These are phyloP conservation scores for Brachionus rubens DNA, from an alignment of 1,140 invertebrate genomes.

Conservation along the genomic window DNA sequence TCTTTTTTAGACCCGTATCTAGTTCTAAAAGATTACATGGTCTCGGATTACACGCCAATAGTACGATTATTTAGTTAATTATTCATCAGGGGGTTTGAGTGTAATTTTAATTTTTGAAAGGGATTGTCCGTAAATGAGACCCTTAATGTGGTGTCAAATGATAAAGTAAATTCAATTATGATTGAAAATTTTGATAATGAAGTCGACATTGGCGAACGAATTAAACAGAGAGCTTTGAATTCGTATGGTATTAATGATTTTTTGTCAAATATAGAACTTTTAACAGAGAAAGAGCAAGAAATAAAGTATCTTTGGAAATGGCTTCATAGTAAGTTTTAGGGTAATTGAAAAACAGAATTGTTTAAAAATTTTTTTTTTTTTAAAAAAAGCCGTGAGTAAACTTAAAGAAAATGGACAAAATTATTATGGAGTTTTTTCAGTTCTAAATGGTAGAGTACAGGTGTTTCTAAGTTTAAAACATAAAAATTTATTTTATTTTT, in stretches of 20 bases:
- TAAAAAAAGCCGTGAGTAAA: not conserved
- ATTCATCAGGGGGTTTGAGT: not conserved
- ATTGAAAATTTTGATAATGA: not conserved
- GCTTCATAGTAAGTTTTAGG: not conserved
- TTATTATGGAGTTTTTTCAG: too few relatives aligned
- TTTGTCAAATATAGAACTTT: not conserved
- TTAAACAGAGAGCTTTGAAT: constrained; percentile 23
- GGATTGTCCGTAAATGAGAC: not conserved
- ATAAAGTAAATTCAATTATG: not conserved
- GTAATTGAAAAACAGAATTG: not conserved
- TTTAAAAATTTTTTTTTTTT: not conserved
- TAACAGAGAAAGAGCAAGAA: not conserved
- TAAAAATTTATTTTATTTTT: too few relatives aligned
- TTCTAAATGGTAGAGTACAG: too few relatives aligned
- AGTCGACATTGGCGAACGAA: constrained; percentile 29
- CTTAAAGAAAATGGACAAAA: not conserved
- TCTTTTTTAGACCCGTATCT: not conserved
- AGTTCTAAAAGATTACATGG: not conserved
- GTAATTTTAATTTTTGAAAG: not conserved
- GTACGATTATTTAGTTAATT: not conserved
- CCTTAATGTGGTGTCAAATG: not conserved
- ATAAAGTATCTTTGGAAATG: constrained; percentile 32
- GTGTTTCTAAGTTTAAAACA: too few relatives aligned
- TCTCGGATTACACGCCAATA: constrained; percentile 20
- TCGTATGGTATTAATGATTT: constrained; percentile 27